phyloP scores from a whole-genome alignment of 2,113 vertebrate species.

The Proterorhinus semilunaris region DNA sequence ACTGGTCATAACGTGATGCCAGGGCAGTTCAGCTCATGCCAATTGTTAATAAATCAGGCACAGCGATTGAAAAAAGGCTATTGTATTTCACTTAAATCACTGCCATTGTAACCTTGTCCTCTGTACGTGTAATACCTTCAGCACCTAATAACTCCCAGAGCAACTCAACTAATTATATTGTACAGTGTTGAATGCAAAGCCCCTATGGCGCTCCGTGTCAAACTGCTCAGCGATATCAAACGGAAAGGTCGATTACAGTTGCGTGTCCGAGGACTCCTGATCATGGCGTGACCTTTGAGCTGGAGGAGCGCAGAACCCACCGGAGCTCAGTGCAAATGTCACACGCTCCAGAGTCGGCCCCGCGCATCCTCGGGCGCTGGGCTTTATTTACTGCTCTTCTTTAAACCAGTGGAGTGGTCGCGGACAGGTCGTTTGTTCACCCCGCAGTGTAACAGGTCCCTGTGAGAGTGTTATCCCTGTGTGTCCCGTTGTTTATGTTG shows the following conservation, averaged over 20 bases:
- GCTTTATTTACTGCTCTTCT: slow-evolving; percentile 22
- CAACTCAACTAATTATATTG: slow-evolving; percentile 53
- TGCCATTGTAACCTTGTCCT: slow-evolving; percentile 11
- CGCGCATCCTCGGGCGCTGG: neutral
- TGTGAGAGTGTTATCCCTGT: too few relatives aligned
- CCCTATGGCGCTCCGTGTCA: slow-evolving; percentile 45
- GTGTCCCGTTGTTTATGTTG: too few relatives aligned
- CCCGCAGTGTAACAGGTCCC: too few relatives aligned
- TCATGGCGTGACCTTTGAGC: slow-evolving; percentile 68
- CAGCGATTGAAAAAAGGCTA: neutral
- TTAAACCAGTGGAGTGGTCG: neutral
- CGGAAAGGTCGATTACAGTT: slow-evolving; percentile 67
- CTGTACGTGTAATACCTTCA: slow-evolving; percentile 4
- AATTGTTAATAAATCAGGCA: neutral
- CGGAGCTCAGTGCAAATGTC: slow-evolving; percentile 61
- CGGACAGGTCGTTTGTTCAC: neutral
- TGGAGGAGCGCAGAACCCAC: slow-evolving; percentile 50
- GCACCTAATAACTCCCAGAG: slow-evolving; percentile 44
- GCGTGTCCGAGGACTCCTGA: slow-evolving; percentile 61
- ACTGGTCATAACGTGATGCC: neutral
- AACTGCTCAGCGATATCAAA: slow-evolving; percentile 47
- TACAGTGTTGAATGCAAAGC: neutral
- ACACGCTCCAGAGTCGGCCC: slow-evolving; percentile 42
- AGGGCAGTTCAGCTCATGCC: neutral
- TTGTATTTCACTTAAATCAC: slow-evolving; percentile 1